Evolutionary conservation across 1,140 invertebrate genomes (phyloP), one percentile per base, ranked within the genome.

Genomic region (Lysiphlebus fabarum): DNA sequence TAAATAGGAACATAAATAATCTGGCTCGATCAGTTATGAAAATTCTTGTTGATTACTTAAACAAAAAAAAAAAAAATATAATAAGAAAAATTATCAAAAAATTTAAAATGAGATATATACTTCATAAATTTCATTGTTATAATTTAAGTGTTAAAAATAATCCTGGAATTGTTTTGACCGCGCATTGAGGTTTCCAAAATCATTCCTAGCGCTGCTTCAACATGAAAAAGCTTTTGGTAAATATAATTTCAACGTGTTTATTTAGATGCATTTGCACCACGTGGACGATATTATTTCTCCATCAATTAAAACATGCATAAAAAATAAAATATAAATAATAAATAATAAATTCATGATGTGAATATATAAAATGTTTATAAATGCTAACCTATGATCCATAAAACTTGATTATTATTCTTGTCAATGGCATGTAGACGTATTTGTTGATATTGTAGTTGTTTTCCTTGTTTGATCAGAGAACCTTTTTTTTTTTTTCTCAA

Each of bases 311-410:
- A 14, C 2, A 26, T 10, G 37, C 7, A 12, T 12, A n/a, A 50
- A n/a, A 17, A 42, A 38, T 54, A 51, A 53, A 36, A 47, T 17
- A 53, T 41, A 12, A 42, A 60, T 41, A 12, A 7, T 36, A 33
- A 57, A 26, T 58, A 66, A 50, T 67, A 55, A 26, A 51, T 51
- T 37, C n/a, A n/a, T 51, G 36, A 9, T 51, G 38, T 10, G 33
- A 12, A 51, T 12, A 51, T 33, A 49, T 10, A 51, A 34, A 41
- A 49, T 56, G 37, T 34, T 17, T 37, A n/a, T n/a, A 36, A 57
- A 49, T 67, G 68, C 76, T 76, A 70, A 78, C 76, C 74, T 78
- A 78, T 75, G 70, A 76, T 76, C 74, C 76, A 75, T 76, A 75
- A 72, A 71, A 62, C 59, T 65, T 43, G 65, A 55, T 68, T 65